phyloP scores from a whole-genome alignment of 2,888 invertebrate species.

The Dromius quadrimaculatus region DNA sequence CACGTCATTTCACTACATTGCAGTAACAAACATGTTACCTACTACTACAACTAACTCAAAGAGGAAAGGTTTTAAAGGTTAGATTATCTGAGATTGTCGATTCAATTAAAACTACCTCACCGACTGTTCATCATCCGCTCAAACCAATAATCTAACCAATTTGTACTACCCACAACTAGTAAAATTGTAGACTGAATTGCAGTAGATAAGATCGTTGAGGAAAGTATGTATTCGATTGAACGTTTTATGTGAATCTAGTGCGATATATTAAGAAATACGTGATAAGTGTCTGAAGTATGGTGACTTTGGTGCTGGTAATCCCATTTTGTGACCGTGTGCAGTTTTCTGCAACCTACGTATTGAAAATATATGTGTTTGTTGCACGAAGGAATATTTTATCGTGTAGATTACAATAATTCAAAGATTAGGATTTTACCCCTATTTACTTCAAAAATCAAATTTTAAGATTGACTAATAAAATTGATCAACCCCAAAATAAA shows the following conservation, averaged over 20 bases:
- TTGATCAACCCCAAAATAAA: no score
- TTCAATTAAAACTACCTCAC: conserved; percentile 26
- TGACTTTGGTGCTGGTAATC: no score
- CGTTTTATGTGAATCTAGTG: conserved; percentile 19
- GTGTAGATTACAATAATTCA: no score
- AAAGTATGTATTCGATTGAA: neutral
- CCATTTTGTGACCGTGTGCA: neutral
- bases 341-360: neutral
- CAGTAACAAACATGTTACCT: conserved; percentile 23
- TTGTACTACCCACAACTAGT: conserved; percentile 20
- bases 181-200: neutral
- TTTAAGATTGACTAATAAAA: no score
- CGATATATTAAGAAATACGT: neutral
- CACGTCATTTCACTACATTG: conserved; percentile 13
- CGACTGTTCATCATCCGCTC: conserved; percentile 20
- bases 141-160: conserved; percentile 22
- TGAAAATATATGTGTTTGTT: neutral
- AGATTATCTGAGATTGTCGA: conserved; percentile 1
- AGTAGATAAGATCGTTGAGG: conserved; percentile 17
- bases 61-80: neutral
- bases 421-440: no score
- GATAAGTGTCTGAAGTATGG: no score
- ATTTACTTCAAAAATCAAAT: no score
- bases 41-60: neutral
- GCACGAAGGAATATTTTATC: neutral